Evolutionary conservation across 2,797 vertebrate species (phyloP).

Genomic region (Pseudomugil tenellus): DNA sequence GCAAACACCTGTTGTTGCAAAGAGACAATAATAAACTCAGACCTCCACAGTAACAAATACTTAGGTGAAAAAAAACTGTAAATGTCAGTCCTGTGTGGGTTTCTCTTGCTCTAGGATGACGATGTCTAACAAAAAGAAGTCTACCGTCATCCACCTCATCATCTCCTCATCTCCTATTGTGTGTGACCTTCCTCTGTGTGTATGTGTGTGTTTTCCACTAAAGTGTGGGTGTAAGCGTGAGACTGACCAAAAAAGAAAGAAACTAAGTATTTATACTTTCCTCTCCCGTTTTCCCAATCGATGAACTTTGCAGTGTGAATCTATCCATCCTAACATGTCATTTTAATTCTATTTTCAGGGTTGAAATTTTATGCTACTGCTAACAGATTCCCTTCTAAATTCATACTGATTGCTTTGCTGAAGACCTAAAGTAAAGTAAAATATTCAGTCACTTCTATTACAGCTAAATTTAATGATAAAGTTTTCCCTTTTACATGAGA

Average conservation of each 20-base stretch:
- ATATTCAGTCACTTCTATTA: not conserved
- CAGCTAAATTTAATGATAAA: not conserved
- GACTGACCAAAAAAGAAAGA: slow-evolving; percentile 28
- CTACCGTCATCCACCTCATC: slow-evolving; percentile 62
- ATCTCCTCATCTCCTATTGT: slow-evolving; percentile 55
- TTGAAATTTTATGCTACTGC: slow-evolving; percentile 8
- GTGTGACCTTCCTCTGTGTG: slow-evolving; percentile 35
- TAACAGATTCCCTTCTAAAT: not conserved
- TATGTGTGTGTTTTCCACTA: slow-evolving; percentile 19
- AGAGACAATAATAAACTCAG: slow-evolving; percentile 54
- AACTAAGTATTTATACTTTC: slow-evolving; percentile 18
- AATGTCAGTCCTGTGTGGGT: slow-evolving; percentile 69
- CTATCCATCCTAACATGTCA: slow-evolving; percentile 51
- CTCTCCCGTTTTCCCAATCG: slow-evolving; percentile 53
- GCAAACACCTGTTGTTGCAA: slow-evolving; percentile 21
- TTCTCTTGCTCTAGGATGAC: slow-evolving; percentile 56
- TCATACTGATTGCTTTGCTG: not conserved
- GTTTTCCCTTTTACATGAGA: not conserved
- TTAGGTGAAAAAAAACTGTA: slow-evolving; percentile 20
- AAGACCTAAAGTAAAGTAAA: not conserved
- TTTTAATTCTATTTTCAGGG: slow-evolving; percentile 6
- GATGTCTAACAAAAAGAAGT: slow-evolving; percentile 35
- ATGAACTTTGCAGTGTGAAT: slow-evolving; percentile 52
- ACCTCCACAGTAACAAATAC: slow-evolving; percentile 36
- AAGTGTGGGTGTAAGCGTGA: slow-evolving; percentile 36